A percentile compares a stretch with the other conserved stretches of the same genome.
These are phyloP conservation scores for Orthochromis indermauri DNA, from an alignment of 2,113 vertebrate genomes.

Conservation along the genomic window DNA sequence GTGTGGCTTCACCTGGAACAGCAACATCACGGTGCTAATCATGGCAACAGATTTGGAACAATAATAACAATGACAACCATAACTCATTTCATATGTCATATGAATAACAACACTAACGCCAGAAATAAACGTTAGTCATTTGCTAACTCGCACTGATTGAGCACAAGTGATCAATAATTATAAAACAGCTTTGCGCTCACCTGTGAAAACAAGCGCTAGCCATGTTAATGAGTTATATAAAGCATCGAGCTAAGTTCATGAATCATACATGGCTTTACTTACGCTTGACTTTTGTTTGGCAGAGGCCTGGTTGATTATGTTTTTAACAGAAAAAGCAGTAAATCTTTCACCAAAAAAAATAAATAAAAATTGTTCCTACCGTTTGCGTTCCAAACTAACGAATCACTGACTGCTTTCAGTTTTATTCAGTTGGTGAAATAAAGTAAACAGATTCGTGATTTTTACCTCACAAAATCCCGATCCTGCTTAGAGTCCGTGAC, in stretches of 20 bases:
- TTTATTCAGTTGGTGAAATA: background rate
- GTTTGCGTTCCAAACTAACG: background rate
- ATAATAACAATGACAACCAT: background rate
- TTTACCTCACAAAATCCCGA: conserved; percentile 18
- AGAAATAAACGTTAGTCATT: background rate
- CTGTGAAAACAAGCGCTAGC: background rate
- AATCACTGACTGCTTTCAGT: background rate
- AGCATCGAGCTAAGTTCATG: background rate
- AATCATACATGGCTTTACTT: background rate
- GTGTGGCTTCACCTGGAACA: background rate
- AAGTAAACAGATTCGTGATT: background rate
- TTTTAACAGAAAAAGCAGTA: background rate
- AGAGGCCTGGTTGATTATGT: background rate
- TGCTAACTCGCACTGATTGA: background rate
- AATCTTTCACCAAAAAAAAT: background rate
- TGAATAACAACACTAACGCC: background rate
- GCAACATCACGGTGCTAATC: background rate
- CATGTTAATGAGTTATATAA: background rate
- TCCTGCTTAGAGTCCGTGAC: background rate
- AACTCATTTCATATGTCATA: background rate
- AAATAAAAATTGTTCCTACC: background rate
- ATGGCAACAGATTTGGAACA: background rate
- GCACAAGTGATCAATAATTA: background rate
- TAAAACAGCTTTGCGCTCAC: background rate
- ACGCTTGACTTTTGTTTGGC: background rate